Evolutionary conservation across 1,140 invertebrate species (phyloP).

Genomic region (Heliconius congener): DNA sequence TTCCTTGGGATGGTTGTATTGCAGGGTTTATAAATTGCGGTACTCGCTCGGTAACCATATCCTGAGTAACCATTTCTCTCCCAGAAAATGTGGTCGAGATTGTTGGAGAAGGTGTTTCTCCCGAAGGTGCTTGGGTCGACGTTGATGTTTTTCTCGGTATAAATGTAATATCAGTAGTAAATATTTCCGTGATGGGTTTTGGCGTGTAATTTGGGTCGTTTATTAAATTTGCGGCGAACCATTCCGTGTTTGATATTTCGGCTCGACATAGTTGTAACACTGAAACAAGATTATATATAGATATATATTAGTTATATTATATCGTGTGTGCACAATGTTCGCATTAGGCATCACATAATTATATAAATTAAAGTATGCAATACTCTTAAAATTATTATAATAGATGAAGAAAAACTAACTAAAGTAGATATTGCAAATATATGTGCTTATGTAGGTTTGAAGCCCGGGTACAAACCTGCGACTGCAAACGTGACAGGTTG

Average conservation of each 20-base stretch:
- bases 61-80: conserved; percentile 12
- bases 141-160: conserved; percentile 57
- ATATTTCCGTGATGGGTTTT: conserved; percentile 70
- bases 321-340: too few relatives aligned
- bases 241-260: conserved; percentile 62
- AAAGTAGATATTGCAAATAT: not conserved
- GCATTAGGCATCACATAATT: too few relatives aligned
- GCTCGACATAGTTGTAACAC: conserved; percentile 75
- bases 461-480: too few relatives aligned
- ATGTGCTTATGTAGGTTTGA: not conserved
- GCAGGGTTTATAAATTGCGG: conserved; percentile 17
- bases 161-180: conserved; percentile 60
- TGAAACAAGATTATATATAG: conserved; percentile 42
- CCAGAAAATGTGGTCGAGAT: conserved; percentile 15
- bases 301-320: not conserved
- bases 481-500: too few relatives aligned
- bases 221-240: conserved; percentile 72
- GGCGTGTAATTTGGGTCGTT: conserved; percentile 66
- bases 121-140: conserved; percentile 41
- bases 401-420: too few relatives aligned
- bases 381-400: too few relatives aligned
- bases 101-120: conserved; percentile 27
- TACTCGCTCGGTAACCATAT: conserved; percentile 17
- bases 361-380: too few relatives aligned
- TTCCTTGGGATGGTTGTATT: conserved; percentile 20